Evolutionary conservation across 2,113 vertebrate species (phyloP).

Genomic region (Oncorhynchus kisutch): DNA sequence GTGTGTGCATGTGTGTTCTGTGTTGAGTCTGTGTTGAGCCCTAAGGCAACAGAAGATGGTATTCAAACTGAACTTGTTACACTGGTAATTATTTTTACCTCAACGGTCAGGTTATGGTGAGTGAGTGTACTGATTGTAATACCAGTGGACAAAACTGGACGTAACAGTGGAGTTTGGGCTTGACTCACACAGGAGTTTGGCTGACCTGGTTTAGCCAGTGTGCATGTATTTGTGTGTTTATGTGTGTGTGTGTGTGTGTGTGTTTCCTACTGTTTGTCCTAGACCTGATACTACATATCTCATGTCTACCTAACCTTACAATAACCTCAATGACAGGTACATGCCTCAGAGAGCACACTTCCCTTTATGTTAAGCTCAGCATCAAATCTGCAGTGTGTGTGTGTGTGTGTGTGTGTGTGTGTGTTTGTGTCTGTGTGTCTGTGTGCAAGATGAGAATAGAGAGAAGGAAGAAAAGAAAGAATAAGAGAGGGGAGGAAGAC

Average conservation of each 20-base stretch:
- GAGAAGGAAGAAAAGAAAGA: too few relatives aligned
- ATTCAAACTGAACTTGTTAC: neutral
- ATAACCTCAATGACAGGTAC: too few relatives aligned
- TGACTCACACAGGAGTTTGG: too few relatives aligned
- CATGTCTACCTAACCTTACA: too few relatives aligned
- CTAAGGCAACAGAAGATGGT: neutral
- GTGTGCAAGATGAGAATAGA: too few relatives aligned
- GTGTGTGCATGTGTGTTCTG: neutral
- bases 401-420: too few relatives aligned
- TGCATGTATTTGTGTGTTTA: neutral
- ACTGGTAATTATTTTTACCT: neutral
- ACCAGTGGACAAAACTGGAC: too few relatives aligned
- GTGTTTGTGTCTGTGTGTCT: neutral
- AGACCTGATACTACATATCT: too few relatives aligned
- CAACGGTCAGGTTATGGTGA: neutral
- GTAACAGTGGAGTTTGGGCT: too few relatives aligned
- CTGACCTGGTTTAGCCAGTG: too few relatives aligned
- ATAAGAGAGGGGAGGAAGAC: too few relatives aligned
- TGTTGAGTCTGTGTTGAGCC: neutral
- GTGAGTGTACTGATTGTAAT: neutral
- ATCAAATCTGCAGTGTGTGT: neutral
- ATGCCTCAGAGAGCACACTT: too few relatives aligned
- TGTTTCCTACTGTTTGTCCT: neutral
- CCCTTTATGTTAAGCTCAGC: neutral
- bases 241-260: neutral